Conservation (phyloP, 1,140 invertebrate genomes). For the Drosophila albomicans region DNA sequence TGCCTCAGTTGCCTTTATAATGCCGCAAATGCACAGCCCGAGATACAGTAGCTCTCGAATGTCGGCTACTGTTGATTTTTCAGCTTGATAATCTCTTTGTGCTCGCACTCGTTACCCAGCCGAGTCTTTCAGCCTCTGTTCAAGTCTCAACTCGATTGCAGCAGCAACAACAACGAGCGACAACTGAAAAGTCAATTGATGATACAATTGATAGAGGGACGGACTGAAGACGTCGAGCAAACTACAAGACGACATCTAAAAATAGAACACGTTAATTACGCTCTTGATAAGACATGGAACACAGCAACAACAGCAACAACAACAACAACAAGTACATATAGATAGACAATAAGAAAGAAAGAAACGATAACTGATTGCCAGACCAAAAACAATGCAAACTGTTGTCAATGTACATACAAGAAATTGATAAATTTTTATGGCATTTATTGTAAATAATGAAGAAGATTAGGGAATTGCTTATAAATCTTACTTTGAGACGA, state of each 20-base stretch:
- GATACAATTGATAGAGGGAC: constrained; percentile 63
- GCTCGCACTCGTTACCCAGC: constrained; percentile 13
- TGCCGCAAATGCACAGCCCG: constrained; percentile 31
- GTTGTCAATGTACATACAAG: constrained; percentile 8
- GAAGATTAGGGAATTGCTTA: neutral
- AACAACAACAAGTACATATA: constrained; percentile 3
- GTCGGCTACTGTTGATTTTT: constrained; percentile 59
- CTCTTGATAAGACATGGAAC: constrained; percentile 36
- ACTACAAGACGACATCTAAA: constrained; percentile 58
- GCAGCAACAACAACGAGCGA: constrained; percentile 15
- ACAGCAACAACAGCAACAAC: neutral
- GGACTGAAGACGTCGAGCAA: constrained; percentile 17
- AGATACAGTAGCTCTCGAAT: constrained; percentile 36
- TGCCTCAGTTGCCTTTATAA: constrained; percentile 25
- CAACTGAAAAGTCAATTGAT: constrained; percentile 63
- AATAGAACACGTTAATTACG: constrained; percentile 67
- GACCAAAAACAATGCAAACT: constrained; percentile 26
- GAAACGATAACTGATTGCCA: constrained; percentile 30
- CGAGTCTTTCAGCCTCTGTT: constrained; percentile 13
- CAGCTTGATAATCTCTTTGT: constrained; percentile 64
- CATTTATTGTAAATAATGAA: constrained; percentile 26
- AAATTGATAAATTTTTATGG: constrained; percentile 26
- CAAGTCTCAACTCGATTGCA: neutral
- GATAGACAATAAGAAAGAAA: neutral
- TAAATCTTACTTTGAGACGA: constrained; percentile 3